Conservation (phyloP, 2,888 invertebrate genomes). For the Hirudinaria manillensis region DNA sequence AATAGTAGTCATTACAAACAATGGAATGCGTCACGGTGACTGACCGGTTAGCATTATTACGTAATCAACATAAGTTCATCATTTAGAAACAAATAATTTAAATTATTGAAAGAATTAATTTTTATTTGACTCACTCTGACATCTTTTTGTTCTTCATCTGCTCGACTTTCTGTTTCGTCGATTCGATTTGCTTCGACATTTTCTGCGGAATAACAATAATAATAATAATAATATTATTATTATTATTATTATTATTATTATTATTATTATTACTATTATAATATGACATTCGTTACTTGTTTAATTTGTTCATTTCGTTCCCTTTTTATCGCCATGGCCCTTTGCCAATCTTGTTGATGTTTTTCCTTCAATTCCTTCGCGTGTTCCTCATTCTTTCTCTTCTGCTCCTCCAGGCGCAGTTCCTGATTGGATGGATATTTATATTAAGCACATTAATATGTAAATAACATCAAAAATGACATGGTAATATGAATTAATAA, state of each 20-base stretch:
- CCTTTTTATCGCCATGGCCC: conserved; percentile 15
- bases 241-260: too few species aligned
- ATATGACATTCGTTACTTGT: conserved; percentile 7
- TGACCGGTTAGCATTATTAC: too few species aligned
- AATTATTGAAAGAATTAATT: neutral
- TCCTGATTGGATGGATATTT: conserved; percentile 15
- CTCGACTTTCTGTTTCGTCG: conserved; percentile 10
- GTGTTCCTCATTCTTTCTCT: conserved; percentile 7
- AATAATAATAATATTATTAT: neutral
- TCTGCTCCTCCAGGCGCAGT: conserved; percentile 18
- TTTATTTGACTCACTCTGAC: conserved; percentile 1
- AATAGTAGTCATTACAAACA: too few species aligned
- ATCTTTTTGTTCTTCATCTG: conserved; percentile 18
- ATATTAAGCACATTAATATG: too few species aligned
- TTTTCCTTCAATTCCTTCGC: conserved; percentile 16
- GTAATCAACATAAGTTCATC: too few species aligned
- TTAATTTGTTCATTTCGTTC: conserved; percentile 16
- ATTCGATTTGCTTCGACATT: conserved; percentile 19
- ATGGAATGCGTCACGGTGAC: too few species aligned
- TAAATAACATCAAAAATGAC: too few species aligned
- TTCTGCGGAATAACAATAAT: neutral
- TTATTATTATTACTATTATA: too few species aligned
- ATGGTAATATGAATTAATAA: too few species aligned
- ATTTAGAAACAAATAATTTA: too few species aligned
- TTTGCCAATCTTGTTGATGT: conserved; percentile 21